phyloP scores from a whole-genome alignment of 1,140 invertebrate genomes.

The Drosophila erecta region DNA sequence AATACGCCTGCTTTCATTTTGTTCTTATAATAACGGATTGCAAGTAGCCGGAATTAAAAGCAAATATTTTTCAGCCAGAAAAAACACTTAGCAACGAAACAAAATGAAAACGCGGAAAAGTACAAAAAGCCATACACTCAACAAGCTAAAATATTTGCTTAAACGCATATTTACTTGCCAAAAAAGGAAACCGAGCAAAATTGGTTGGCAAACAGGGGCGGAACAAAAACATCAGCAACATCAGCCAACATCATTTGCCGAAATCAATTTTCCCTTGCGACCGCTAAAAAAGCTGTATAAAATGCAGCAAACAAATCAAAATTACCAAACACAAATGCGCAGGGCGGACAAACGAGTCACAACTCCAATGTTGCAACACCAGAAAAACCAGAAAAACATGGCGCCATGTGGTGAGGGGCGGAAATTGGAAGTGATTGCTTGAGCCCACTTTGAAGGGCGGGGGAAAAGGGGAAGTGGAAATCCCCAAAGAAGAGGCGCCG shows the following conservation, averaged over 20 bases:
- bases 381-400: conserved; percentile 16
- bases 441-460: conserved; percentile 31
- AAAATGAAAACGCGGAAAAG: conserved; percentile 24
- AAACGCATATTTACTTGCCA: conserved; percentile 75
- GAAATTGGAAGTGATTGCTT: conserved; percentile 39
- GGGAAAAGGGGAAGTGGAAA: conserved; percentile 66
- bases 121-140: conserved; percentile 46
- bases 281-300: conserved; percentile 27
- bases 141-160: conserved; percentile 73
- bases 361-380: conserved; percentile 5
- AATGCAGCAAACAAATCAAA: conserved; percentile 77
- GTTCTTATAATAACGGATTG: conserved; percentile 58
- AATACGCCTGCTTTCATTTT: conserved; percentile 33
- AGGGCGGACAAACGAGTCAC: background rate
- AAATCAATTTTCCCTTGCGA: conserved; percentile 68
- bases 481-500: conserved; percentile 8
- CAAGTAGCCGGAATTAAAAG: conserved; percentile 72
- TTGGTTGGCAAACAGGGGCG: conserved; percentile 71
- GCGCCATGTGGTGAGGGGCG: conserved; percentile 12
- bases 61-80: conserved; percentile 63
- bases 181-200: conserved; percentile 65
- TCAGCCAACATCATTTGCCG: conserved; percentile 46
- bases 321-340: conserved; percentile 68
- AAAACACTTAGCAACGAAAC: conserved; percentile 16
- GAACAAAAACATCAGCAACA: conserved; percentile 34